These are phyloP conservation scores for Odontamblyopus rebecca DNA, from an alignment of 2,797 vertebrate genomes.

Conservation along the genomic window DNA sequence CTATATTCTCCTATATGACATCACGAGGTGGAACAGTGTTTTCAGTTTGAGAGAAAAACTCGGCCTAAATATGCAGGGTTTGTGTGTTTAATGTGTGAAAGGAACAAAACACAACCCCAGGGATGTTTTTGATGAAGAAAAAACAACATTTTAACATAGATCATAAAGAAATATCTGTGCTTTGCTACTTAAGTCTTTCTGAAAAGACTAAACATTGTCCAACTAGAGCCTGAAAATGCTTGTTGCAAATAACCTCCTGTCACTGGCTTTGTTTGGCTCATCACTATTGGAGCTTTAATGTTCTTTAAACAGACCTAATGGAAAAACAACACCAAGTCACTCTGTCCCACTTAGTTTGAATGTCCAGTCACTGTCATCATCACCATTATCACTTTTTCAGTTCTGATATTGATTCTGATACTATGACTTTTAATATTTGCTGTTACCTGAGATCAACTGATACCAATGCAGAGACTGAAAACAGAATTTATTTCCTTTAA, in stretches of 20 bases:
- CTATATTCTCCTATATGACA: too few species aligned
- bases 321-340: conserved; percentile 26
- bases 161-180: background rate
- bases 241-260: conserved; percentile 54
- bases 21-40: too few species aligned
- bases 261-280: conserved; percentile 36
- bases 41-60: too few species aligned
- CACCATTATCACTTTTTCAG: conserved; percentile 9
- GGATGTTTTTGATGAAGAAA: too few species aligned
- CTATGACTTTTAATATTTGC: too few species aligned
- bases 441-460: too few species aligned
- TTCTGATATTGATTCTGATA: too few species aligned
- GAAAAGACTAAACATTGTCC: conserved; percentile 34
- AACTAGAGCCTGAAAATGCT: conserved; percentile 38
- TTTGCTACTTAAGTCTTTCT: background rate
- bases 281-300: conserved; percentile 38
- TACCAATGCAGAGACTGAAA: too few species aligned
- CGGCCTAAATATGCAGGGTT: too few species aligned
- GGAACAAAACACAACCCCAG: too few species aligned
- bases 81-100: too few species aligned
- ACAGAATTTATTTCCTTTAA: too few species aligned
- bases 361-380: conserved; percentile 31
- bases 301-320: conserved; percentile 44
- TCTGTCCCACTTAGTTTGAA: conserved; percentile 11
- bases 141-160: background rate